Evolutionary conservation across 2,113 vertebrate genomes (phyloP).

Genomic region (Lanius ludovicianus): DNA sequence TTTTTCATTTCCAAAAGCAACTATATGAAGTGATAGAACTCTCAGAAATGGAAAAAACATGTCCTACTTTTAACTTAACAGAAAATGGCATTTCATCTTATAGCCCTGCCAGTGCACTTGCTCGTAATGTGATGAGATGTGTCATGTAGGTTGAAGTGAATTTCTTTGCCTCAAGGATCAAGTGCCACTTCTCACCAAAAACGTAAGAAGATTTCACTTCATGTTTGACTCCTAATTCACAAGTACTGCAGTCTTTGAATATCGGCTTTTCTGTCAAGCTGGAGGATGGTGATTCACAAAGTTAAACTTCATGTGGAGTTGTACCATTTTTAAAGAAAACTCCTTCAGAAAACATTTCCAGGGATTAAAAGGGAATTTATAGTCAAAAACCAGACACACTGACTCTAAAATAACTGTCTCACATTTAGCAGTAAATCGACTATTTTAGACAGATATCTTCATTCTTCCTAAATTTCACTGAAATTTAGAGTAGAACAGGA

Average conservation of each 20-base stretch:
- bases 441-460: not conserved
- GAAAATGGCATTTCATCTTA: constrained; percentile 33
- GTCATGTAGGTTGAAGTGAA: constrained; percentile 24
- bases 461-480: not conserved
- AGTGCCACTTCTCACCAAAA: constrained; percentile 34
- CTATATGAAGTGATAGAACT: constrained; percentile 12
- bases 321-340: not conserved
- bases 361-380: not conserved
- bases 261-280: constrained; percentile 3
- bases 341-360: not conserved
- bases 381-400: not conserved
- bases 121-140: constrained; percentile 8
- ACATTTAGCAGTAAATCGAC: not conserved
- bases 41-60: not conserved
- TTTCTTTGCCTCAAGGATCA: constrained; percentile 42
- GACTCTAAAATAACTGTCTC: not conserved
- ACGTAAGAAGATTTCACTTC: constrained; percentile 7
- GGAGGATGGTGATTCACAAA: not conserved
- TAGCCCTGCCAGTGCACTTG: constrained; percentile 12
- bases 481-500: not conserved
- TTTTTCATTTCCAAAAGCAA: constrained; percentile 39
- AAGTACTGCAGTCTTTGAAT: not conserved
- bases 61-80: constrained; percentile 40
- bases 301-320: not conserved
- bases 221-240: constrained; percentile 37